Evolutionary conservation across 2,113 vertebrate genomes (phyloP).

Genomic region (Mormyrus lacerda): DNA sequence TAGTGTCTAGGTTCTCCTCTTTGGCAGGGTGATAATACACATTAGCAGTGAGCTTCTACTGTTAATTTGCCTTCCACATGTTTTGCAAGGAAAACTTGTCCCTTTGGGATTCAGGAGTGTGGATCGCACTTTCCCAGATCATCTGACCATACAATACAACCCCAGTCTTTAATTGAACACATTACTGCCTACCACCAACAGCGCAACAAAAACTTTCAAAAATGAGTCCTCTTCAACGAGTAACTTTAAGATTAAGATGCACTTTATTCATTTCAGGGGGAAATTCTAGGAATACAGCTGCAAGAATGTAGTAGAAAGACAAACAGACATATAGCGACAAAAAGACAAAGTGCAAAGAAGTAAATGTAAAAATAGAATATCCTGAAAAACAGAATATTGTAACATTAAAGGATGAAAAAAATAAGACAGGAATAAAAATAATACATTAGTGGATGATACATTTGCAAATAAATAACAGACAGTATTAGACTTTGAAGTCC

Average conservation of each 20-base stretch:
- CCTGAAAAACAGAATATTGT: background rate
- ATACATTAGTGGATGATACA: background rate
- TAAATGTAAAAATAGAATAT: background rate
- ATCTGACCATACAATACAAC: background rate
- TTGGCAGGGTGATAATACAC: background rate
- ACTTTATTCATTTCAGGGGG: background rate
- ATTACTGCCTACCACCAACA: background rate
- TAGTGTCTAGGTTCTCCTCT: background rate
- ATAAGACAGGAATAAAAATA: background rate
- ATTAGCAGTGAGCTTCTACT: background rate
- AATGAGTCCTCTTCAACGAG: background rate
- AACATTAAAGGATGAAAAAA: background rate
- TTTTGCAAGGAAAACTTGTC: background rate
- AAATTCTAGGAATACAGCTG: background rate
- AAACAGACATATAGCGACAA: background rate
- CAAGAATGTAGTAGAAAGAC: background rate
- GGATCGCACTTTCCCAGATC: background rate
- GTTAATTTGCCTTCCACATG: background rate
- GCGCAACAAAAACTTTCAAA: background rate
- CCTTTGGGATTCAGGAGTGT: background rate
- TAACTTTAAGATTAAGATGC: background rate
- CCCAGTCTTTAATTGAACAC: background rate
- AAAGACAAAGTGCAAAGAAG: background rate
- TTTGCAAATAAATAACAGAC: background rate
- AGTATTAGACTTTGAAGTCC: background rate